Evolutionary conservation across 2,113 vertebrate species (phyloP), one percentile per base, ranked within the genome.

Genomic region (Felis chaus): DNA sequence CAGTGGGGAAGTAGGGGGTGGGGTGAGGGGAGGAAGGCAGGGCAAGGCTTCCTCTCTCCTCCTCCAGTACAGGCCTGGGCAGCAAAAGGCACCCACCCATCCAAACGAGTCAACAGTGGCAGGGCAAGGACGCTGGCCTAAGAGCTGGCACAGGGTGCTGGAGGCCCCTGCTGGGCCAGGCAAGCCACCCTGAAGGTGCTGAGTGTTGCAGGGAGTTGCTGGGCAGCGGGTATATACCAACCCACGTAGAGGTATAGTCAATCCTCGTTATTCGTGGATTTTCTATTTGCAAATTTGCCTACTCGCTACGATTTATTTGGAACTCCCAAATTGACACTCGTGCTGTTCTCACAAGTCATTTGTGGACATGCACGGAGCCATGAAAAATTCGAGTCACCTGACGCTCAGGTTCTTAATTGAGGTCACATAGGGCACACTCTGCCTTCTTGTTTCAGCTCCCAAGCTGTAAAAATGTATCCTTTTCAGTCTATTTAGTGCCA

Each of bases 11-110:
- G 76, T 1, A 19, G 68, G 4, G 2, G 21, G 18, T 11, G 16
- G 73, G 41, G 7, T 76, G 27, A 18, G 50, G 78, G 19, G 36
- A 13, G 31, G 39, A 86, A 5, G 29, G 73, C 27, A 55, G 65
- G 39, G 80, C n/a, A 89, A 68, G 78, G 86, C 65, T 86, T 68
- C 89, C 65, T 90, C 63, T 29, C 21, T 68, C 88, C n/a, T 94
- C 85, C 82, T 74, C 66, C 76, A 83, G 29, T 2, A 57, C 12
- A 13, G 69, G 65, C 79, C 53, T 18, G 13, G 45, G 53, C 48
- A 66, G 68, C 50, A 69, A 41, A 53, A 65, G 4, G 57, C 55
- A 79, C 41, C 61, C 12, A 63, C 78, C 53, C 68, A n/a, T 12
- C 66, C 18, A n/a, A 29, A 50, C 87, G 29, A 27, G 4, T 86